A percentile compares a stretch with the other conserved stretches of the same genome.
phyloP scores from a whole-genome alignment of 2,888 invertebrate species.

The Pharmacophagus antenor region DNA sequence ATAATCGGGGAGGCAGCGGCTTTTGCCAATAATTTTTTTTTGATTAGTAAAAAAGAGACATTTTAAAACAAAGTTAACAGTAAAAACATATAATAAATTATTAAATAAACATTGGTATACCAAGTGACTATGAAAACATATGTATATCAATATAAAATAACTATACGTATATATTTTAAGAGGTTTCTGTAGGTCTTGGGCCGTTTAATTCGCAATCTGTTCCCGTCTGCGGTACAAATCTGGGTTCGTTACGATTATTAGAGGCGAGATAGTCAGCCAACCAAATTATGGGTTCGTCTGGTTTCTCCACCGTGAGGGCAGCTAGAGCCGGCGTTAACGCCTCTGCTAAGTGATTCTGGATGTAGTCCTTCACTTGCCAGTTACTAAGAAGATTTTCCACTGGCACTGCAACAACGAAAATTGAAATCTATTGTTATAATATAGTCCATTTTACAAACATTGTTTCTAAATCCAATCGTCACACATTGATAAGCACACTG shows the following conservation, averaged over 20 bases:
- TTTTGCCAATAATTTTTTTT: too few relatives aligned
- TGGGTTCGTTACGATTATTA: conserved; percentile 88
- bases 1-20: too few relatives aligned
- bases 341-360: conserved; percentile 84
- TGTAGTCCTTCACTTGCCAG: conserved; percentile 84
- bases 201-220: neutral
- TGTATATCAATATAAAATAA: neutral
- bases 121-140: neutral
- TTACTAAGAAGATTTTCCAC: conserved; percentile 85
- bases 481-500: too few relatives aligned
- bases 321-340: conserved; percentile 83
- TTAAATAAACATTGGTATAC: neutral
- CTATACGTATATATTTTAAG: neutral
- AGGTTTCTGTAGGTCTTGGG: neutral
- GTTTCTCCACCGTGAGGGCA: conserved; percentile 85
- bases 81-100: neutral
- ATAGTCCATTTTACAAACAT: too few relatives aligned
- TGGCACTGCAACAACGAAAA: conserved; percentile 79
- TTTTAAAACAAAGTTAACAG: neutral
- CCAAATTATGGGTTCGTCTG: conserved; percentile 88
- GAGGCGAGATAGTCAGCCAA: conserved; percentile 87
- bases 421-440: too few relatives aligned
- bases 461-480: too few relatives aligned
- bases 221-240: conserved; percentile 46
- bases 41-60: neutral